phyloP scores from a whole-genome alignment of 2,797 vertebrate genomes.

The Neoniphon sammara region DNA sequence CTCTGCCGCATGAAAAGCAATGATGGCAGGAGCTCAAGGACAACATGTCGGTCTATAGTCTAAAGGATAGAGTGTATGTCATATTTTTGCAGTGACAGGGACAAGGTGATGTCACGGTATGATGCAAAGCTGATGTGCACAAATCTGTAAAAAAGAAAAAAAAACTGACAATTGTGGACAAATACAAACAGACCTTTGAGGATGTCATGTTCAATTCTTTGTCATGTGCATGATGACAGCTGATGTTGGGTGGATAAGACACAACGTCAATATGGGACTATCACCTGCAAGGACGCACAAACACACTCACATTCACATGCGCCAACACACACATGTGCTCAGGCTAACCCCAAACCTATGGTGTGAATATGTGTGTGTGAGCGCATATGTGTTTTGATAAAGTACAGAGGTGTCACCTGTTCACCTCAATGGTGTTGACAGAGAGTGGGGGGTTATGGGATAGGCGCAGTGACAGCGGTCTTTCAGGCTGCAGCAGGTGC shows the following conservation, averaged over 20 bases:
- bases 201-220: slow-evolving; percentile 5
- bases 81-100: slow-evolving; percentile 20
- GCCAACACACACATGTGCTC: not conserved
- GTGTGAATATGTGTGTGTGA: slow-evolving; percentile 23
- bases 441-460: slow-evolving; percentile 53
- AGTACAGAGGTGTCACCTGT: slow-evolving; percentile 61
- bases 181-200: slow-evolving; percentile 24
- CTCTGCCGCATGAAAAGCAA: slow-evolving; percentile 32
- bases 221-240: not conserved
- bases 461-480: slow-evolving; percentile 52
- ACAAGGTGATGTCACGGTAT: slow-evolving; percentile 26
- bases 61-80: slow-evolving; percentile 22
- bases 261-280: not conserved
- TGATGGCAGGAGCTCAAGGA: slow-evolving; percentile 48
- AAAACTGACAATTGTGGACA: not conserved
- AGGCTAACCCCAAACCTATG: slow-evolving; percentile 1
- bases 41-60: slow-evolving; percentile 10
- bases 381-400: slow-evolving; percentile 36
- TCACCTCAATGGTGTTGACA: slow-evolving; percentile 67
- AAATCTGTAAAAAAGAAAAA: not conserved
- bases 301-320: slow-evolving; percentile 4
- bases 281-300: slow-evolving; percentile 23
- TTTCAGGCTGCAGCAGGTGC: slow-evolving; percentile 70
- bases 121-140: slow-evolving; percentile 30
- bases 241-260: slow-evolving; percentile 10